These are phyloP conservation scores for Agrypnus murinus DNA, from an alignment of 2,888 invertebrate species.

Conservation along the genomic window DNA sequence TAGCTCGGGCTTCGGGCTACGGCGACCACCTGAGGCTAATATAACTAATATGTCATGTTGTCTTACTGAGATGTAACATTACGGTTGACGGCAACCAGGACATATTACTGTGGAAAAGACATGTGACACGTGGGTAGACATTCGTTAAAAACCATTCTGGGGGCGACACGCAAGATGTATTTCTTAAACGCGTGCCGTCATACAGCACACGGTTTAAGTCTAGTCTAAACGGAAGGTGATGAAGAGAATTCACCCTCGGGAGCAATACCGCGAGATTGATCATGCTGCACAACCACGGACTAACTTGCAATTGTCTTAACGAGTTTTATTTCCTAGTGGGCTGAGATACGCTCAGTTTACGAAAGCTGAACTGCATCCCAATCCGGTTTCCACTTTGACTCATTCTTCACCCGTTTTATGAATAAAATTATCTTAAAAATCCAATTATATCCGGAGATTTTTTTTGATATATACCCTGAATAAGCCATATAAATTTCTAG, in stretches of 20 bases:
- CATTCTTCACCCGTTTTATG: constrained; percentile 46
- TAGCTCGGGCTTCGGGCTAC: constrained; percentile 53
- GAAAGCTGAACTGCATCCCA: constrained; percentile 49
- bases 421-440: constrained; percentile 47
- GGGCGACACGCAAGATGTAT: constrained; percentile 44
- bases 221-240: constrained; percentile 50
- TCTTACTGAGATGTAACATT: constrained; percentile 43
- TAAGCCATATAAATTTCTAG: constrained; percentile 22
- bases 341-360: constrained; percentile 46
- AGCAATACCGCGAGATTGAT: constrained; percentile 54
- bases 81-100: constrained; percentile 40
- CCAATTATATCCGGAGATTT: constrained; percentile 48
- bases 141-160: constrained; percentile 31
- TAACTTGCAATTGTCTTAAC: constrained; percentile 56
- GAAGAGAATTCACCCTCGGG: constrained; percentile 51
- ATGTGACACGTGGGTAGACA: constrained; percentile 41
- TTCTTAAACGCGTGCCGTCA: constrained; percentile 42
- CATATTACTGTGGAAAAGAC: constrained; percentile 46
- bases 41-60: constrained; percentile 59
- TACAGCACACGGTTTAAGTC: constrained; percentile 26
- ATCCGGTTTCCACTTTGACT: constrained; percentile 44
- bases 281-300: constrained; percentile 48
- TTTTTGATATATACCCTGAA: constrained; percentile 30
- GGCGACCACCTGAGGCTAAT: constrained; percentile 60
- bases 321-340: constrained; percentile 55